These are phyloP conservation scores for human DNA, from an alignment of 2,113 vertebrate species.

Conservation along the genomic window GRCh38 chr17:7594001-7594500, in stretches of 20 bases:
- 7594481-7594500: slow-evolving; percentile 8
- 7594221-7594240: slow-evolving; percentile 87
- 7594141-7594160: neutral
- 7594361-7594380: neutral
- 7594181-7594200: neutral
- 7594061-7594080: neutral
- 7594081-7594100: neutral
- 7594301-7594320: slow-evolving; percentile 96
- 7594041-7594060: neutral
- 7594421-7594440: neutral
- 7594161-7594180: neutral
- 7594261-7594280: slow-evolving; percentile 94
- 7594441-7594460: neutral
- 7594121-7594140: neutral
- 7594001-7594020: slow-evolving; percentile 83
- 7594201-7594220: neutral
- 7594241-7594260: slow-evolving; percentile 93
- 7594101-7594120: neutral
- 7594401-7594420: neutral
- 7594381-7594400: neutral
- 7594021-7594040: neutral
- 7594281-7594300: slow-evolving; percentile 95
- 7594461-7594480: neutral
- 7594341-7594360: slow-evolving; percentile 89
- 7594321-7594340: slow-evolving; percentile 95